Conservation (phyloP, 2,113 vertebrate species). For the Paedocypris sp. region DNA sequence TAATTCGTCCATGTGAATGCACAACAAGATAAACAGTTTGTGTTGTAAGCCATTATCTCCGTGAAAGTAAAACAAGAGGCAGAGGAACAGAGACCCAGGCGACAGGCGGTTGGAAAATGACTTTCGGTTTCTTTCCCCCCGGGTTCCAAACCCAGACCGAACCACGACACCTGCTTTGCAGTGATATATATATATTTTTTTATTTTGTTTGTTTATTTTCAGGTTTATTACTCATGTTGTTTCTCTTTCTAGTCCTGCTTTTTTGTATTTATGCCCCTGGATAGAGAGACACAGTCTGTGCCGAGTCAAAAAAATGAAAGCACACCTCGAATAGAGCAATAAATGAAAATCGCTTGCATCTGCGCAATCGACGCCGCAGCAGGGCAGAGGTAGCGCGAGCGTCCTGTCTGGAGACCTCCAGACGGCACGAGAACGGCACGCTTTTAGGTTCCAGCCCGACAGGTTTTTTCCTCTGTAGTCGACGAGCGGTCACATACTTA, state of each 20-base stretch:
- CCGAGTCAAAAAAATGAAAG: conserved; percentile 36
- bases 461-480: not conserved
- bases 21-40: conserved; percentile 36
- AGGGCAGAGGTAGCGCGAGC: conserved; percentile 18
- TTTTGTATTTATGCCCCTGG: conserved; percentile 38
- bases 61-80: conserved; percentile 23
- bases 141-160: conserved; percentile 27
- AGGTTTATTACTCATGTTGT: conserved; percentile 26
- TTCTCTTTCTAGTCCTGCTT: not conserved
- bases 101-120: conserved; percentile 24
- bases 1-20: conserved; percentile 16
- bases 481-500: not conserved
- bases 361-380: conserved; percentile 8
- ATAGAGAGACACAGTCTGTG: conserved; percentile 31
- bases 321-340: conserved; percentile 36
- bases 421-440: not conserved
- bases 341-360: conserved; percentile 35
- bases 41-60: conserved; percentile 36
- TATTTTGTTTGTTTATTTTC: conserved; percentile 17
- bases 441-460: not conserved
- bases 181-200: conserved; percentile 7
- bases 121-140: conserved; percentile 20
- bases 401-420: conserved; percentile 10
- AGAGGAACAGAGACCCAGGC: not conserved
- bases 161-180: conserved; percentile 26